Percentiles rank a stretch among this genome's conserved stretches.
phyloP scores from a whole-genome alignment of 2,888 invertebrate species.

The Ptychoptera albimana region DNA sequence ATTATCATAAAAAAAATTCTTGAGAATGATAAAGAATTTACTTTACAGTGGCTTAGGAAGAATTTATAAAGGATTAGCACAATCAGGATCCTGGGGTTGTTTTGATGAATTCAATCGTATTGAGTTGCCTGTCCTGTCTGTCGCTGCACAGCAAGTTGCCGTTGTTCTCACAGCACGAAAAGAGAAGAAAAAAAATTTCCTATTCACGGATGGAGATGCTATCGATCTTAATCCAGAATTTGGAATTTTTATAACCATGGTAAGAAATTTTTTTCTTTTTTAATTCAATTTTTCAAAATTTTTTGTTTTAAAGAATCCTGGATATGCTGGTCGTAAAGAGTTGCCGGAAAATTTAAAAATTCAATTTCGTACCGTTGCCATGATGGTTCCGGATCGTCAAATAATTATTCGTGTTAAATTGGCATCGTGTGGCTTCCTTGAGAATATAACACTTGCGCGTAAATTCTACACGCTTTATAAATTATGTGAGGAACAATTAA shows the following conservation, averaged over 20 bases:
- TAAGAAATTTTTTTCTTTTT: too few species aligned
- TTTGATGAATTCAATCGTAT: slow-evolving; percentile 96
- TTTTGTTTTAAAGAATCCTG: slow-evolving; percentile 60
- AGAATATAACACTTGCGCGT: slow-evolving; percentile 85
- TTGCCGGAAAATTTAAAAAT: slow-evolving; percentile 94
- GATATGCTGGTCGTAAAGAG: slow-evolving; percentile 92
- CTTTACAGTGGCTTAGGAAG: slow-evolving; percentile 66
- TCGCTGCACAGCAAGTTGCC: slow-evolving; percentile 94
- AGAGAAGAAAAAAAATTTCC: slow-evolving; percentile 78
- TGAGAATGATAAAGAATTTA: slow-evolving; percentile 6
- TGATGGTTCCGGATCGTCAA: slow-evolving; percentile 98
- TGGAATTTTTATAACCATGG: slow-evolving; percentile 96
- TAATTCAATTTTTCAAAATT: slow-evolving; percentile 5
- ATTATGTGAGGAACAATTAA: slow-evolving; percentile 90
- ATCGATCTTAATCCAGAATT: slow-evolving; percentile 90
- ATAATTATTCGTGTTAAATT: slow-evolving; percentile 94
- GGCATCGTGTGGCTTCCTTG: slow-evolving; percentile 89
- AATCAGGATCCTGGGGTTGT: slow-evolving; percentile 95
- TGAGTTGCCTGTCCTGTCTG: slow-evolving; percentile 82
- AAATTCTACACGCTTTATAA: slow-evolving; percentile 96
- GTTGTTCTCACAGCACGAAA: slow-evolving; percentile 84
- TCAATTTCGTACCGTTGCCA: slow-evolving; percentile 92
- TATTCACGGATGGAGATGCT: slow-evolving; percentile 87
- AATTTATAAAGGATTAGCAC: slow-evolving; percentile 89
- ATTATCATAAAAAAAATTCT: background rate